Conservation (phyloP, 1,140 invertebrate genomes). For the Luehdorfia chinensis region DNA sequence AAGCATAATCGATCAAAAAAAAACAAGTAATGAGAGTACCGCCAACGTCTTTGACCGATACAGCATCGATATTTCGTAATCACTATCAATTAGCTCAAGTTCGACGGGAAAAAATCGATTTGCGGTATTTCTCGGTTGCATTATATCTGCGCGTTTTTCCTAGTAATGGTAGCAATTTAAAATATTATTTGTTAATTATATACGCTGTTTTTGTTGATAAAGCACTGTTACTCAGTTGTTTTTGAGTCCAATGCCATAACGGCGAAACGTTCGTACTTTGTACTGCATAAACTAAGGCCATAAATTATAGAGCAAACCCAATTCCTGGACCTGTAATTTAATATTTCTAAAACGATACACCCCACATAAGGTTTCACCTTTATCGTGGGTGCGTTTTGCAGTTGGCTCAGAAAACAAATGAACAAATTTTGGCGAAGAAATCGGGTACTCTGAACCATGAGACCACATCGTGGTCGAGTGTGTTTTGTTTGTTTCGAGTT, state of each 20-base stretch:
- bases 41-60: slow-evolving; percentile 27
- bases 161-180: slow-evolving; percentile 24
- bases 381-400: too few relatives aligned
- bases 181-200: slow-evolving; percentile 10
- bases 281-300: too few relatives aligned
- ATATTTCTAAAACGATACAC: too few relatives aligned
- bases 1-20: slow-evolving; percentile 19
- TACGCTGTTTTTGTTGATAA: neutral
- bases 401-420: too few relatives aligned
- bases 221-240: slow-evolving; percentile 1
- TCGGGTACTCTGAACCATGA: too few relatives aligned
- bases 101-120: slow-evolving; percentile 36
- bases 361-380: too few relatives aligned
- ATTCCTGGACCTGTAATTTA: too few relatives aligned
- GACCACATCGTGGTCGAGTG: too few relatives aligned
- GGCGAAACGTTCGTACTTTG: too few relatives aligned
- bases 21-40: slow-evolving; percentile 19
- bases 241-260: neutral
- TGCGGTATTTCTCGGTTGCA: slow-evolving; percentile 31
- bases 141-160: slow-evolving; percentile 9
- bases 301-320: too few relatives aligned
- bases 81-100: slow-evolving; percentile 45
- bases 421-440: too few relatives aligned
- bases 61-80: slow-evolving; percentile 34
- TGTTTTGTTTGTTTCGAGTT: too few relatives aligned